Percentiles rank a stretch among this genome's conserved stretches.
These are phyloP conservation scores for Coracopsis vasa DNA, from an alignment of 2,113 vertebrate species.

Conservation along the genomic window DNA sequence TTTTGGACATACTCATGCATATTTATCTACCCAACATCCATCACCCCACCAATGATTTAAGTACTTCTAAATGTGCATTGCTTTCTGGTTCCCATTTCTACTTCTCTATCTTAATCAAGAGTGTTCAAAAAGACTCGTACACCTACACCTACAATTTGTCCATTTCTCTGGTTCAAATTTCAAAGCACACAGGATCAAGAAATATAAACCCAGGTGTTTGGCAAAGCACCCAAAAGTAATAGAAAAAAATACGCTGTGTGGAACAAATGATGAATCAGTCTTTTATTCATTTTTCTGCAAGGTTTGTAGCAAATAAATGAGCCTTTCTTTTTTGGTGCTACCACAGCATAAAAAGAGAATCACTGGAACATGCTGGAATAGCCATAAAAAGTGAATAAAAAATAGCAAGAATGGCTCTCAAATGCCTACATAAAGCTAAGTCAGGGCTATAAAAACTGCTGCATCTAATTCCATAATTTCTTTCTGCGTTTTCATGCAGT, in stretches of 20 bases:
- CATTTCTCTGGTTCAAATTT: constrained; percentile 48
- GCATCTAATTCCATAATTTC: constrained; percentile 52
- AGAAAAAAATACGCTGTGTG: constrained; percentile 14
- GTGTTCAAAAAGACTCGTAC: neutral
- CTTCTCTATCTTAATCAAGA: neutral
- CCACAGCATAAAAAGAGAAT: constrained; percentile 65
- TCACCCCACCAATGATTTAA: neutral
- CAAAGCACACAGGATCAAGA: constrained; percentile 34
- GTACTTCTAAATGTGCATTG: neutral
- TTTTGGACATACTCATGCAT: neutral
- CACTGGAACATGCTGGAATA: constrained; percentile 61
- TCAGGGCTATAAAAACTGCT: constrained; percentile 50
- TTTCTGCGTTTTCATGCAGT: constrained; percentile 46
- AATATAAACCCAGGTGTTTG: constrained; percentile 6
- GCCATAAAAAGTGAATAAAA: constrained; percentile 61
- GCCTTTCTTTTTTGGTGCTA: constrained; percentile 59
- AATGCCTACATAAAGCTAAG: constrained; percentile 60
- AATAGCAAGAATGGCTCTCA: constrained; percentile 50
- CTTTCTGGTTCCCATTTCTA: neutral
- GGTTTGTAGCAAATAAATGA: constrained; percentile 59
- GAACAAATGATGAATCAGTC: constrained; percentile 61
- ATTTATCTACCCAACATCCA: neutral
- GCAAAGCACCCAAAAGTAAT: constrained; percentile 26
- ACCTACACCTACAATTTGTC: neutral
- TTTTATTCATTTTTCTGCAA: constrained; percentile 64